Evolutionary conservation across 2,888 invertebrate species (phyloP).

Genomic region (Hypselothyrea guttata): DNA sequence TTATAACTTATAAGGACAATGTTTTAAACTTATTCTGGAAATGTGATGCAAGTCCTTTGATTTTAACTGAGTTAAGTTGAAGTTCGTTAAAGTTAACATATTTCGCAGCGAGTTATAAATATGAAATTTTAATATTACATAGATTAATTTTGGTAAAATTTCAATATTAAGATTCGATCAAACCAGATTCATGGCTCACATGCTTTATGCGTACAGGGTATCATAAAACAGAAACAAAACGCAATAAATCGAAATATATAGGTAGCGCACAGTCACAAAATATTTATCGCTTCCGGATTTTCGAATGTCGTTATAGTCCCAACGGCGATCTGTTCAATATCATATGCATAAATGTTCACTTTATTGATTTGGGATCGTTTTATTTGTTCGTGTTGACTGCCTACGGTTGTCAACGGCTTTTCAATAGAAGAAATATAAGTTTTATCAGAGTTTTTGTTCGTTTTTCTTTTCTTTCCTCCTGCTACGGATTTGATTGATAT

Average conservation of each 20-base stretch:
- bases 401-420: conserved; percentile 68
- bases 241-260: conserved; percentile 13
- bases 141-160: no score
- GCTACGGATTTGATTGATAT: conserved; percentile 73
- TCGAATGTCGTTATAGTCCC: conserved; percentile 53
- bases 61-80: no score
- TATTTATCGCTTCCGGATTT: conserved; percentile 77
- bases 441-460: conserved; percentile 22
- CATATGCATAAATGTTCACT: conserved; percentile 70
- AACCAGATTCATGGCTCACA: not conserved
- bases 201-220: conserved; percentile 2
- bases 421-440: conserved; percentile 38
- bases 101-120: no score
- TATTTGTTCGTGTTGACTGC: conserved; percentile 45
- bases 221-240: not conserved
- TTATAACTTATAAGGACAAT: no score
- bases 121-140: no score
- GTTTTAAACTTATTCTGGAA: no score
- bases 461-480: conserved; percentile 27
- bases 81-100: no score
- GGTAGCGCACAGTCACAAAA: conserved; percentile 53
- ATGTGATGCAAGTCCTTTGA: no score
- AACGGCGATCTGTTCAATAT: conserved; percentile 55
- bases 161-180: no score
- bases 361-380: conserved; percentile 54